Base-by-base conservation (phyloP, 2,888 invertebrate genomes). In the Venusia cambrica region DNA sequence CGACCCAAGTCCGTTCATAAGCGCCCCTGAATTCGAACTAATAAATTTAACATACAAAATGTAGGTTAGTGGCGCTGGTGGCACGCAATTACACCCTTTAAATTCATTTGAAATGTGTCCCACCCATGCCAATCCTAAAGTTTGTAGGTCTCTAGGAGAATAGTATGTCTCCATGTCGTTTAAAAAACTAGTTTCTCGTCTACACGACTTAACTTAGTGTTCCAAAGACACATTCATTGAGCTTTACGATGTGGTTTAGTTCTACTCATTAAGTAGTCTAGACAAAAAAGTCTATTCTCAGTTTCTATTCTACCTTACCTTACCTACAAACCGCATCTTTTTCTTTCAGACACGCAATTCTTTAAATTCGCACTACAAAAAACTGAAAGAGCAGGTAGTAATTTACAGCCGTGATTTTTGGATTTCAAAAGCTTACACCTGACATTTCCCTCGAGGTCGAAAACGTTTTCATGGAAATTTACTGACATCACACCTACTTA, bases 41-140 rank as follows among this genome's bases (percentile, higher is more conserved):
- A 73, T 75, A 71, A 69, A 72, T 73, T 74, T 51, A 51, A 44
- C 50, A 62, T 62, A 59, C 57, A 57, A 73, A 77, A 83, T 81
- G 80, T 83, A 68, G 81, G 81, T 81, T 75, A 83, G 62, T 62
- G 52, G 74, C 10, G 16, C 26, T 28, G 12, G 19, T 68, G 59
- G 60, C 83, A 84, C 83, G 80, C 77, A 66, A 78, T 73, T 67
- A 69, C 47, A 52, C 31, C 37, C 52, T 45, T 35, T 34, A 25
- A 28, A n/a, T n/a, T n/a, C n/a, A n/a, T n/a, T n/a, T n/a, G n/a
- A n/a, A n/a, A n/a, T n/a, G n/a, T n/a, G n/a, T n/a, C n/a, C n/a
- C n/a, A n/a, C n/a, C n/a, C n/a, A n/a, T n/a, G n/a, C n/a, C n/a
- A n/a, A n/a, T n/a, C n/a, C n/a, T n/a, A n/a, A n/a, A n/a, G n/a